Conservation (phyloP, 2,113 vertebrate genomes). For the Phalacrocorax brasilianus region DNA sequence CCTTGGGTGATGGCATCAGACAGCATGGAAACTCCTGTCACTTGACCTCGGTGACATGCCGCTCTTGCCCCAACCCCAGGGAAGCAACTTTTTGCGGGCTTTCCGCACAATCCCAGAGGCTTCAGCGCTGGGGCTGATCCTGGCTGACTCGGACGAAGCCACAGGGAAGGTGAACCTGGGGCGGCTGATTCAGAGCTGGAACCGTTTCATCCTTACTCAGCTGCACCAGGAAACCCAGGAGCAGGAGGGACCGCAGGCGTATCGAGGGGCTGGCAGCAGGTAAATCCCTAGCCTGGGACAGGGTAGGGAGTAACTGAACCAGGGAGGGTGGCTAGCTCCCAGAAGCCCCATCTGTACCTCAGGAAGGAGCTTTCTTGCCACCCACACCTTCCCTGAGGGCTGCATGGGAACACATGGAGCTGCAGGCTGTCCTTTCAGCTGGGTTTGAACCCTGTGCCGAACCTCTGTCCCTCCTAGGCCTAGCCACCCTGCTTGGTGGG, state of each 20-base stretch:
- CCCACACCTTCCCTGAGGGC: rapidly evolving
- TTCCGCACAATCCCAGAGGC: conserved; percentile 98
- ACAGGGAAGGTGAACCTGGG: conserved; percentile 93
- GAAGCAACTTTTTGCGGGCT: conserved; percentile 95
- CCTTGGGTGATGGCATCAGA: background rate
- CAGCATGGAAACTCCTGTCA: background rate
- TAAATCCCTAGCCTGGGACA: background rate
- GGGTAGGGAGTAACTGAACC: background rate
- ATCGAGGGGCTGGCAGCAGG: conserved; percentile 89
- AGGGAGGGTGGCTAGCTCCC: background rate
- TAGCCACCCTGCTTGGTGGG: too few species aligned
- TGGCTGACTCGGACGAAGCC: conserved; percentile 95
- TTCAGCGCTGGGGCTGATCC: conserved; percentile 91
- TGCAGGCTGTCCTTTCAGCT: rapidly evolving
- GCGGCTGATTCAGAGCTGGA: conserved; percentile 96
- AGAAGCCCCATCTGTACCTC: rapidly evolving
- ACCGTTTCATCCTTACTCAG: conserved; percentile 96
- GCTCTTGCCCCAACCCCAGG: conserved; percentile 70
- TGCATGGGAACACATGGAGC: rapidly evolving
- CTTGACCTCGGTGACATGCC: background rate
- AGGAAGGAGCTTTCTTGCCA: background rate
- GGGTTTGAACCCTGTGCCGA: background rate
- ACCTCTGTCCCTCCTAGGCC: background rate
- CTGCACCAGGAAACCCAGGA: conserved; percentile 98
- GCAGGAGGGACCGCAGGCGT: conserved; percentile 94